These are phyloP conservation scores for Anguilla pacifica DNA, from an alignment of 2,797 vertebrate species.

Conservation along the genomic window DNA sequence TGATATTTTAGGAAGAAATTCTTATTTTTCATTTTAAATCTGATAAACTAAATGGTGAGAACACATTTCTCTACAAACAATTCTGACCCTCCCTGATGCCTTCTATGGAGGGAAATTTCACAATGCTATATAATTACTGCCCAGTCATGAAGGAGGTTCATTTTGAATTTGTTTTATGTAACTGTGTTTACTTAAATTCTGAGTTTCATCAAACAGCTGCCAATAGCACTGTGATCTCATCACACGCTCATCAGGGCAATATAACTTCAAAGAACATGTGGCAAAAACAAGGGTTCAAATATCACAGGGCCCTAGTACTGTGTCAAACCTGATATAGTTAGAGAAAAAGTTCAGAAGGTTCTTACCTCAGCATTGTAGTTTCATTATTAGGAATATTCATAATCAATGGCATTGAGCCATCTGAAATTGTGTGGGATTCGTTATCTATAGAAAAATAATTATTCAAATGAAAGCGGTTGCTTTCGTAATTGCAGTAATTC, in stretches of 20 bases:
- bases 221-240: neutral
- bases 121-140: neutral
- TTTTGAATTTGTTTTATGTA: neutral
- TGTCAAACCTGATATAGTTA: neutral
- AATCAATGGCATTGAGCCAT: neutral
- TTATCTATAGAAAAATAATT: neutral
- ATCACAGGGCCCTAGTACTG: neutral
- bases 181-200: neutral
- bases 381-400: neutral
- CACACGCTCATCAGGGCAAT: neutral
- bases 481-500: neutral
- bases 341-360: neutral
- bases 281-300: slow-evolving; percentile 1
- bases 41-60: neutral
- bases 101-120: neutral
- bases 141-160: neutral
- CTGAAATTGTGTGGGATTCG: neutral
- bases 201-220: neutral
- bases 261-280: neutral
- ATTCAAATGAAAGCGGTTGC: neutral
- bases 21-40: neutral
- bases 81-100: neutral
- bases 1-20: neutral
- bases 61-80: neutral
- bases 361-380: neutral